A percentile compares a stretch with the other conserved stretches of the same genome.
Conservation (phyloP, 2,888 invertebrate species). For the Archaeoteleia sp. region DNA sequence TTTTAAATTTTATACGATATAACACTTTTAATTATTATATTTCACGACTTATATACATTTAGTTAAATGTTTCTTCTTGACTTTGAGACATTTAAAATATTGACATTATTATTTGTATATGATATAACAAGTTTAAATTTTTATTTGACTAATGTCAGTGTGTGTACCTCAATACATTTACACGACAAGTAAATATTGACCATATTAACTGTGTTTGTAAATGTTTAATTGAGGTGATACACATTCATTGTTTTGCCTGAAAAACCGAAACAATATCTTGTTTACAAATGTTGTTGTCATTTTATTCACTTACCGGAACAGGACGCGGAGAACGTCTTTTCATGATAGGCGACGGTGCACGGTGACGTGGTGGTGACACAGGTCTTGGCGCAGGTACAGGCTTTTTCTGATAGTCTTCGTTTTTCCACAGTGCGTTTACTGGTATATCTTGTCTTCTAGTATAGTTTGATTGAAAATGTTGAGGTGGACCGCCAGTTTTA, state of each 20-base stretch:
- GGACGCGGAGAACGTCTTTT: conserved; percentile 34
- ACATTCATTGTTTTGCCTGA: too few species aligned
- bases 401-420: not conserved
- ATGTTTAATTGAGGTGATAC: not conserved
- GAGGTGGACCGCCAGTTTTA: conserved; percentile 24
- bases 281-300: conserved; percentile 2
- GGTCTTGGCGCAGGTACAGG: conserved; percentile 32
- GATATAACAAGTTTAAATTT: too few species aligned
- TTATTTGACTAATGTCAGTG: too few species aligned
- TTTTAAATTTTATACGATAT: too few species aligned
- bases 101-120: too few species aligned
- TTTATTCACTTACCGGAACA: conserved; percentile 22
- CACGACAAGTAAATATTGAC: too few species aligned
- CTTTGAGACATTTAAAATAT: too few species aligned
- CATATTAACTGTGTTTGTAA: too few species aligned
- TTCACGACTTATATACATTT: too few species aligned
- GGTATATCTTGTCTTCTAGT: conserved; percentile 15
- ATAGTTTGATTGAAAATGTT: conserved; percentile 11
- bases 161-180: conserved; percentile 2
- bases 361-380: conserved; percentile 39
- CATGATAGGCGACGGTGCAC: conserved; percentile 11
- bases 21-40: too few species aligned
- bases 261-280: too few species aligned
- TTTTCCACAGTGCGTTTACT: not conserved
- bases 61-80: too few species aligned